Conservation (phyloP, 2,888 invertebrate genomes). For the Gortyna flavago region DNA sequence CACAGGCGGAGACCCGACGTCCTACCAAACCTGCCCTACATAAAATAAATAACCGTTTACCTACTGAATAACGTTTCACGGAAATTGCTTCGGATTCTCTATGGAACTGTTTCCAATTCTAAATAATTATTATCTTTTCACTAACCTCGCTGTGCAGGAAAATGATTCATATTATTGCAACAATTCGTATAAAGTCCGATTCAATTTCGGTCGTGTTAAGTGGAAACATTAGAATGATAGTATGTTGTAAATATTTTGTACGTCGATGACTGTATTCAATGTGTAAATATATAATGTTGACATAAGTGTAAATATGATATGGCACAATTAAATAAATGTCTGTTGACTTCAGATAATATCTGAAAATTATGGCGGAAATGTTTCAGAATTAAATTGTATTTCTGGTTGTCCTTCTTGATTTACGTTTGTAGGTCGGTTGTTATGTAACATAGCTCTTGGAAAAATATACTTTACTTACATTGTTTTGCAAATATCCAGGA, state of each 20-base stretch:
- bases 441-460: background rate
- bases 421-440: background rate
- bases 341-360: constrained; percentile 83
- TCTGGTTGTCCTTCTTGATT: background rate
- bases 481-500: background rate
- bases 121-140: constrained; percentile 29
- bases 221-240: constrained; percentile 37
- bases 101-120: constrained; percentile 25
- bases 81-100: constrained; percentile 61
- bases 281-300: constrained; percentile 81
- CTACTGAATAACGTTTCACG: constrained; percentile 51
- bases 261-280: constrained; percentile 73
- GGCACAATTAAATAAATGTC: constrained; percentile 73
- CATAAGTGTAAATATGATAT: constrained; percentile 78
- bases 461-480: background rate
- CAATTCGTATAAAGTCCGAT: constrained; percentile 38
- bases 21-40: constrained; percentile 83
- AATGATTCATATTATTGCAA: constrained; percentile 20
- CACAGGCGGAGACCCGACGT: constrained; percentile 83
- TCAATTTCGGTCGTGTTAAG: constrained; percentile 42
- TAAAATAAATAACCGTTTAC: constrained; percentile 77
- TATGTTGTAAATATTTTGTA: constrained; percentile 75
- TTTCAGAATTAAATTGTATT: background rate
- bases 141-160: constrained; percentile 16
- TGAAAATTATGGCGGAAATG: constrained; percentile 46